phyloP scores from a whole-genome alignment of 1,140 invertebrate species.

The Orussus abietinus region DNA sequence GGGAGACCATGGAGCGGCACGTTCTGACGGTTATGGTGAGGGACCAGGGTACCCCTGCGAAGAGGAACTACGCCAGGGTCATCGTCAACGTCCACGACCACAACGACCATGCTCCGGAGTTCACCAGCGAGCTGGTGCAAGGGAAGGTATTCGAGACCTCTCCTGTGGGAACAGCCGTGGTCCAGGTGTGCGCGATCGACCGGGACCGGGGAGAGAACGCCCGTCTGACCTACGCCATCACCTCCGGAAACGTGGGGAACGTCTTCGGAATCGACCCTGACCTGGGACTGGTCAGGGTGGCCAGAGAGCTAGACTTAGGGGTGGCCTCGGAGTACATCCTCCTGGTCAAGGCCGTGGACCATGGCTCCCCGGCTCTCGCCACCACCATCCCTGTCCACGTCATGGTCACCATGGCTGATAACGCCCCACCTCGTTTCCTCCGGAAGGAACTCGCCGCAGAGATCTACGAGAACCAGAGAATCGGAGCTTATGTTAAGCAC shows the following conservation, averaged over 20 bases:
- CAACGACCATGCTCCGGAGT: constrained; percentile 86
- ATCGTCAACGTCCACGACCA: constrained; percentile 79
- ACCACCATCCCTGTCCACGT: constrained; percentile 81
- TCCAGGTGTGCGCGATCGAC: constrained; percentile 73
- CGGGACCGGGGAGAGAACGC: constrained; percentile 80
- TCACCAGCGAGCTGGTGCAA: constrained; percentile 69
- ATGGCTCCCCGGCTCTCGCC: constrained; percentile 69
- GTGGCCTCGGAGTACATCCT: constrained; percentile 76
- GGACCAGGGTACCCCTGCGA: constrained; percentile 82
- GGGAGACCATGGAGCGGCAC: constrained; percentile 78
- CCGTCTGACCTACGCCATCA: constrained; percentile 73
- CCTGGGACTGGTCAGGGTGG: constrained; percentile 72
- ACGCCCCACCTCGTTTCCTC: constrained; percentile 77
- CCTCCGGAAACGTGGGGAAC: constrained; percentile 80
- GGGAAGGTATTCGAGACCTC: constrained; percentile 75
- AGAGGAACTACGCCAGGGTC: constrained; percentile 80
- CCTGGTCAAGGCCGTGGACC: constrained; percentile 75
- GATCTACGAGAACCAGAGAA: constrained; percentile 78
- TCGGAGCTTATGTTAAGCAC: constrained; percentile 73
- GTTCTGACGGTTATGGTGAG: constrained; percentile 85
- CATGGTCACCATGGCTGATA: constrained; percentile 82
- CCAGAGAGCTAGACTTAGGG: constrained; percentile 68
- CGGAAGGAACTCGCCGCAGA: constrained; percentile 67
- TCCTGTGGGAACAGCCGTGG: constrained; percentile 66
- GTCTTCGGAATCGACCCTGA: constrained; percentile 75